A percentile compares a stretch with the other conserved stretches of the same genome.
Evolutionary conservation across 2,113 vertebrate species (phyloP).

Genomic region (Ptyas mucosa): DNA sequence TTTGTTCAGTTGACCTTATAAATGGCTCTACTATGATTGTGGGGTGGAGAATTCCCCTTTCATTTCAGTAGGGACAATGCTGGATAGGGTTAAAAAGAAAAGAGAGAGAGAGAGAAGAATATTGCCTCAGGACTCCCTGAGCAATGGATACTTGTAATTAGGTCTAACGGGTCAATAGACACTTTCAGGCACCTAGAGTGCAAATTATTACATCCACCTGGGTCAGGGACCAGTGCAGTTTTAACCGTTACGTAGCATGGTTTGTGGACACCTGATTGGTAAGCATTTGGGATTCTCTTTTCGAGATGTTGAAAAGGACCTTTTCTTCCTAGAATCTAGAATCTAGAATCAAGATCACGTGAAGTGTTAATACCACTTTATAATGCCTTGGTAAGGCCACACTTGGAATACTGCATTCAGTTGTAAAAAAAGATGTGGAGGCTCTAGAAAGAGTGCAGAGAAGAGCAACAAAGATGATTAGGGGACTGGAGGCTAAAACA

Average conservation of each 20-base stretch:
- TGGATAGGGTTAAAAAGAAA: too few species aligned
- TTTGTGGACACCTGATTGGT: not conserved
- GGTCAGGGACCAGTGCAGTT: not conserved
- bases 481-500: too few species aligned
- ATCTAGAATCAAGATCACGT: too few species aligned
- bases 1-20: not conserved
- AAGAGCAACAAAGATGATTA: too few species aligned
- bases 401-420: too few species aligned
- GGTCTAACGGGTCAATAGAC: not conserved
- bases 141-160: not conserved
- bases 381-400: too few species aligned
- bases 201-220: not conserved
- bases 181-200: not conserved
- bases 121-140: not conserved
- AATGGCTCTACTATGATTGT: not conserved
- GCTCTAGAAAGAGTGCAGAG: too few species aligned
- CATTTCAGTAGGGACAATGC: not conserved
- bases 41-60: not conserved
- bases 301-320: not conserved
- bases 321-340: not conserved
- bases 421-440: too few species aligned
- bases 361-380: too few species aligned
- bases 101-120: too few species aligned
- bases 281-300: not conserved
- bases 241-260: not conserved